Base-by-base conservation (phyloP, 1,140 invertebrate species). In the Platyura marginata region DNA sequence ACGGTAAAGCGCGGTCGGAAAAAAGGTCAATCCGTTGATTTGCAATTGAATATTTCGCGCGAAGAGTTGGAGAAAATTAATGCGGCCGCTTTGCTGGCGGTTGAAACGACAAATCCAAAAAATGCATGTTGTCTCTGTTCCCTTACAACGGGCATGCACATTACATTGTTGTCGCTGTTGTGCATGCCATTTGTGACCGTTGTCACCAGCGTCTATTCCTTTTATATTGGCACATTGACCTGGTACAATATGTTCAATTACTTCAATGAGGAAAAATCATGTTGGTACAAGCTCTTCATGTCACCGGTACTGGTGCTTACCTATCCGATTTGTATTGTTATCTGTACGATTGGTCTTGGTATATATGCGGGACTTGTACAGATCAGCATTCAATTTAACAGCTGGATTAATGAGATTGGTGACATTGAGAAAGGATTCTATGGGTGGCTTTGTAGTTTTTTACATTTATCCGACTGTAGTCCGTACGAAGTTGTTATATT, bases 371-470 rank as follows among this genome's bases (percentile, higher is more conserved):
- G 74, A 11, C 56, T 77, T 45, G 66, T 71, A 21, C 79, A 82
- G 50, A 53, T 83, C 11, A 81, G 79, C 2, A 74, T 77, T 58
- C 73, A 69, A 51, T 75, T 71, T 42, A 67, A 67, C 23, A 71
- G 69, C 39, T 83, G 79, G 79, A 67, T 67, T 49, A 72, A 71
- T 47, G 76, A 80, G 62, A 69, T 81, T 8, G 70, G 68, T 43
- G 80, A 83, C 60, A 74, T 77, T 51, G 80, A 83, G 47, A 83
- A 83, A 61, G 79, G 80, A 1, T 82, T 82, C 59, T 83, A 79
- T 53, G 79, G 79, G 21, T 82, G 79, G 79, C 59, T 82, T 23
- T 83, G 80, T 59, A 70, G 70, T 34, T 62, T 70, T 34, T 49
- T 81, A 19, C 68, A 70, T 46, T 60, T 82, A 46, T 72, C 77